phyloP scores from a whole-genome alignment of 2,113 vertebrate species.

The Sinosuthora webbiana region DNA sequence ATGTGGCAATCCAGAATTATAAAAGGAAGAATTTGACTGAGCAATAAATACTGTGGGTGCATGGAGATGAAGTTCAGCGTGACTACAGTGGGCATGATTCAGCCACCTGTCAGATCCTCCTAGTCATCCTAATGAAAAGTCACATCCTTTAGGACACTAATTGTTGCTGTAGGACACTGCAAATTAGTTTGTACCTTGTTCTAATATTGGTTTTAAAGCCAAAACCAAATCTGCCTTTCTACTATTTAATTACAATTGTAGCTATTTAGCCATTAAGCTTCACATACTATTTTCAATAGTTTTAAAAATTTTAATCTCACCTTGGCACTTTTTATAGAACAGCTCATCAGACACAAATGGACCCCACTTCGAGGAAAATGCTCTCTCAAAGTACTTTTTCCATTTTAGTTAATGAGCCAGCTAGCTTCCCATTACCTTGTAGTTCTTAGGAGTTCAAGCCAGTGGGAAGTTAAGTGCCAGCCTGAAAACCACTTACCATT shows the following conservation, averaged over 20 bases:
- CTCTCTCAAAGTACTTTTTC: neutral
- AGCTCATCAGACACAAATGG: neutral
- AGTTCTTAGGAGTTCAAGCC: neutral
- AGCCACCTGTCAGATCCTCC: conserved; percentile 51
- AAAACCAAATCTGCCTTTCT: conserved; percentile 23
- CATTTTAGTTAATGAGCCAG: neutral
- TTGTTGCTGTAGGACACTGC: neutral
- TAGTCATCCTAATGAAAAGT: conserved; percentile 34
- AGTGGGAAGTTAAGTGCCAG: neutral
- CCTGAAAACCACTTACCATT: neutral
- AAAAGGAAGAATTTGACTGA: conserved; percentile 47
- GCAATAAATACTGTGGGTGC: conserved; percentile 2
- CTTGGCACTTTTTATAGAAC: neutral
- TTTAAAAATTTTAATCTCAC: neutral
- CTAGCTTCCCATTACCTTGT: neutral
- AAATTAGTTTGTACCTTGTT: conserved; percentile 7
- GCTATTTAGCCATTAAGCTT: neutral
- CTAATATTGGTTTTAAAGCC: conserved; percentile 10
- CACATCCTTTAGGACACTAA: conserved; percentile 39
- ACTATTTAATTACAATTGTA: neutral
- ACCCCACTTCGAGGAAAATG: neutral
- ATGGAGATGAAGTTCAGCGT: neutral
- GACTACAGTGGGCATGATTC: conserved; percentile 40
- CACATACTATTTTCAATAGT: neutral
- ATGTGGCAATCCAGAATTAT: conserved; percentile 44